Evolutionary conservation across 2,888 invertebrate genomes (phyloP).

Genomic region (Himalopsyche anomala): DNA sequence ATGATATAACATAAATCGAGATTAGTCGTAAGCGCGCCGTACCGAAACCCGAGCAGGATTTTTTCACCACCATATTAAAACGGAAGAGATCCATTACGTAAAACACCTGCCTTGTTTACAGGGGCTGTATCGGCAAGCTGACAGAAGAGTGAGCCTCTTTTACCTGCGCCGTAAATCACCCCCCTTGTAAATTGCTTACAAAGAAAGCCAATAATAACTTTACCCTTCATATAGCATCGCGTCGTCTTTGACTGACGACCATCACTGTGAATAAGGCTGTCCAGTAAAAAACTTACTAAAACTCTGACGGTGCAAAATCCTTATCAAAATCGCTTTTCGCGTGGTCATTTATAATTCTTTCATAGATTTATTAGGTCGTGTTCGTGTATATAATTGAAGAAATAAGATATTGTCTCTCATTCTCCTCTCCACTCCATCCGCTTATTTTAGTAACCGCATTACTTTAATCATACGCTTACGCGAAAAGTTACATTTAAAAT

Average conservation of each 20-base stretch:
- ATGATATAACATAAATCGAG: too few species aligned
- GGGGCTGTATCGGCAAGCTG: conserved; percentile 54
- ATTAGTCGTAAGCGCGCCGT: neutral
- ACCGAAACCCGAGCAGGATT: neutral
- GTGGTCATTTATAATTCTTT: too few species aligned
- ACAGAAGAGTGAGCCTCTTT: conserved; percentile 51
- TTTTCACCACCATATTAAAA: conserved; percentile 48
- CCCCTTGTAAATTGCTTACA: conserved; percentile 58
- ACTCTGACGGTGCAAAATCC: neutral
- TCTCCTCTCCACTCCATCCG: too few species aligned
- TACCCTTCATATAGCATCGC: conserved; percentile 23
- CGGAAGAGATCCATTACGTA: conserved; percentile 54
- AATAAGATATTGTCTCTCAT: too few species aligned
- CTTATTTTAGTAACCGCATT: too few species aligned
- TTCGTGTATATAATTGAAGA: too few species aligned
- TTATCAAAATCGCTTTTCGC: too few species aligned
- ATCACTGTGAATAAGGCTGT: too few species aligned
- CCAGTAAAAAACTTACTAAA: neutral
- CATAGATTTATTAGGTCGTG: too few species aligned
- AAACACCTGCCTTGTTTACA: conserved; percentile 53
- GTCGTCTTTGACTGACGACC: conserved; percentile 5
- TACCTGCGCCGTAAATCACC: conserved; percentile 56
- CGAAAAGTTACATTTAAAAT: too few species aligned
- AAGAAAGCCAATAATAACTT: conserved; percentile 60
- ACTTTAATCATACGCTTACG: too few species aligned